phyloP scores from a whole-genome alignment of 2,113 vertebrate genomes.

The Steatornis caripensis region DNA sequence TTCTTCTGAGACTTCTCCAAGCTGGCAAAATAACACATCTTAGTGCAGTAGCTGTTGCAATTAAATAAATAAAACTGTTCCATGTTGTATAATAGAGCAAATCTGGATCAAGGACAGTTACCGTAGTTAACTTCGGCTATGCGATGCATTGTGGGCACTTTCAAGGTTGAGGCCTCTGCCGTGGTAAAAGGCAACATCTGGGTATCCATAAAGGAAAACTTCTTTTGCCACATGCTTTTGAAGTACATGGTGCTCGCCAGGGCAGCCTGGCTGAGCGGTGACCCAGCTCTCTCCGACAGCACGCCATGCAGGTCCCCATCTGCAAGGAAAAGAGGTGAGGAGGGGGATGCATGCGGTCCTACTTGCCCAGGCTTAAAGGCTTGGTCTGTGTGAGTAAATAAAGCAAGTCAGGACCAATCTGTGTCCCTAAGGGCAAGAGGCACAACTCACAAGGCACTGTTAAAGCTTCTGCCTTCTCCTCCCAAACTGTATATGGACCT shows the following conservation, averaged over 20 bases:
- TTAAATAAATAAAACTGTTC: neutral
- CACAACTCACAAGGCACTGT: neutral
- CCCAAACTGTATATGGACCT: accelerated
- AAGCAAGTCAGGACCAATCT: neutral
- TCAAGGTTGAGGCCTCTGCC: slow-evolving; percentile 70
- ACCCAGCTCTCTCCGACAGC: neutral
- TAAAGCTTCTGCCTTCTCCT: neutral
- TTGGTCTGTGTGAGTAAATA: neutral
- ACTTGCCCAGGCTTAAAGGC: neutral
- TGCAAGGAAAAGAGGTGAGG: neutral
- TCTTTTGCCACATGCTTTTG: slow-evolving; percentile 85
- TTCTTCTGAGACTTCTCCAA: neutral
- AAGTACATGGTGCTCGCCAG: slow-evolving; percentile 83
- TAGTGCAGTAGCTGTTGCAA: neutral
- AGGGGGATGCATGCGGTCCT: neutral
- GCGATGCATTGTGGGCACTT: slow-evolving; percentile 90
- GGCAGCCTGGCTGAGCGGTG: slow-evolving; percentile 65
- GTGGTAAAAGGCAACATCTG: slow-evolving; percentile 84
- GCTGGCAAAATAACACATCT: neutral
- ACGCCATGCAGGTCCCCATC: neutral
- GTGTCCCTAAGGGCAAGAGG: neutral
- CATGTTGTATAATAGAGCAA: neutral
- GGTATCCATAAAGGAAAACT: slow-evolving; percentile 79
- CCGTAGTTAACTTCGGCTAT: slow-evolving; percentile 83
- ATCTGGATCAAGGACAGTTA: slow-evolving; percentile 57